phyloP scores from a whole-genome alignment of 2,113 vertebrate species.

The Phyllopteryx taeniolatus region DNA sequence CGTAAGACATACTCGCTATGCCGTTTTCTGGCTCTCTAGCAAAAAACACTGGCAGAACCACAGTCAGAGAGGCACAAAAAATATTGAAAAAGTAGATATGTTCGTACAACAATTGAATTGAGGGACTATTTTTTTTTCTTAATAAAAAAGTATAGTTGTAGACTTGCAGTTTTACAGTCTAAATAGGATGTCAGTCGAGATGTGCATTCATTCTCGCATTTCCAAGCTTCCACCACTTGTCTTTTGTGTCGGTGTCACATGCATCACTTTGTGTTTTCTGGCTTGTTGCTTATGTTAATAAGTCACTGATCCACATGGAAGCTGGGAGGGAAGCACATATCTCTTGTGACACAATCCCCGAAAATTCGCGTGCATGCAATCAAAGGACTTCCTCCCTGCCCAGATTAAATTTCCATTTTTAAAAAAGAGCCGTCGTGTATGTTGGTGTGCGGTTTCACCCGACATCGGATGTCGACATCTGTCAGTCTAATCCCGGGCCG shows the following conservation, averaged over 20 bases:
- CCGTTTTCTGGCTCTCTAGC: too few relatives aligned
- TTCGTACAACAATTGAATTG: background rate
- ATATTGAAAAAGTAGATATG: too few relatives aligned
- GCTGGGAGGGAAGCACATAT: conserved; percentile 37
- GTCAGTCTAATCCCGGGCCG: conserved; percentile 52
- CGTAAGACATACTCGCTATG: too few relatives aligned
- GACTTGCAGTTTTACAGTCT: background rate
- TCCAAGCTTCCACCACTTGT: conserved; percentile 14
- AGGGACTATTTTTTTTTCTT: too few relatives aligned
- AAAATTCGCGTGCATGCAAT: conserved; percentile 31
- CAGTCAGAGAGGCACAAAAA: too few relatives aligned
- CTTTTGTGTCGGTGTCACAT: conserved; percentile 8
- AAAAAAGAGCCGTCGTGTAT: conserved; percentile 20
- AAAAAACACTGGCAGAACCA: too few relatives aligned
- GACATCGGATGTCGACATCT: conserved; percentile 46
- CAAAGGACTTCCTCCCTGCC: conserved; percentile 50
- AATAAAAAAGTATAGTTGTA: too few relatives aligned
- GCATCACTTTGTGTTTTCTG: conserved; percentile 16
- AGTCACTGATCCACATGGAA: conserved; percentile 46
- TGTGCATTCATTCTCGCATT: background rate
- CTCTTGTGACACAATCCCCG: conserved; percentile 15
- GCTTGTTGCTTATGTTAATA: conserved; percentile 29
- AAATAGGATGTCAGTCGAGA: background rate
- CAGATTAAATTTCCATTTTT: conserved; percentile 44
- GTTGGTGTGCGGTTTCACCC: conserved; percentile 25